Percentiles rank a stretch among this genome's conserved stretches.
Conservation (phyloP, 2,797 vertebrate genomes). For the Channa striata region DNA sequence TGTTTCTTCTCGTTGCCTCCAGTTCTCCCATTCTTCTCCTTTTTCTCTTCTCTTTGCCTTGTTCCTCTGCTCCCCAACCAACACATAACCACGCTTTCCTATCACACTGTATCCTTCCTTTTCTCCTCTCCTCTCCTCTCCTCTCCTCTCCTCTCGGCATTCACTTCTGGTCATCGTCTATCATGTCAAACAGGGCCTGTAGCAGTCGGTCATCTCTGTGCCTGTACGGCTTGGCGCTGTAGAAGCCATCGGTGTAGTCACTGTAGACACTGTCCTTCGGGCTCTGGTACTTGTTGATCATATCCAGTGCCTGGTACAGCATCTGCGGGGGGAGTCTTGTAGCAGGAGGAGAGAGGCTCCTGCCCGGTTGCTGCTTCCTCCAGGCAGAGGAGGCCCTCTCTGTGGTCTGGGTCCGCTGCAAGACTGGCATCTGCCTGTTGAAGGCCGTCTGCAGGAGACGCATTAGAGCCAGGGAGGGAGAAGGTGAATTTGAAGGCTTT, state of each 20-base stretch:
- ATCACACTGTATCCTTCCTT: background rate
- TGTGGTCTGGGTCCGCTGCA: slow-evolving; percentile 44
- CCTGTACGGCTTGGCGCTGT: slow-evolving; percentile 90
- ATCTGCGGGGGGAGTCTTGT: slow-evolving; percentile 79
- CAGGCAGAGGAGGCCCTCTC: slow-evolving; percentile 35
- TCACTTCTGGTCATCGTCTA: slow-evolving; percentile 87
- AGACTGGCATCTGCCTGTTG: slow-evolving; percentile 80
- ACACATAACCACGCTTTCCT: slow-evolving; percentile 22
- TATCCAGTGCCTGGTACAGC: slow-evolving; percentile 91
- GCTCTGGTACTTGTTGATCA: slow-evolving; percentile 88
- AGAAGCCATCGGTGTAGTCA: slow-evolving; percentile 93
- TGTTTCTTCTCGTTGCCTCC: slow-evolving; percentile 8
- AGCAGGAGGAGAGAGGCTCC: slow-evolving; percentile 41
- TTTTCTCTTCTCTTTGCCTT: slow-evolving; percentile 31
- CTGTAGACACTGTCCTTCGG: slow-evolving; percentile 88
- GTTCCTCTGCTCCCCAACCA: slow-evolving; percentile 58
- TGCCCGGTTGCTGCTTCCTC: slow-evolving; percentile 48
- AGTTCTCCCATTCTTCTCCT: slow-evolving; percentile 25
- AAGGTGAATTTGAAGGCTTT: slow-evolving; percentile 60
- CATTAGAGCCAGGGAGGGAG: slow-evolving; percentile 85
- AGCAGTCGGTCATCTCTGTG: slow-evolving; percentile 95
- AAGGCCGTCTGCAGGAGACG: slow-evolving; percentile 92
- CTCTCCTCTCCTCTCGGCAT: background rate
- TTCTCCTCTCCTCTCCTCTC: slow-evolving; percentile 6
- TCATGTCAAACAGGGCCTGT: slow-evolving; percentile 92